A percentile compares a stretch with the other conserved stretches of the same genome.
phyloP scores from a whole-genome alignment of 2,888 invertebrate genomes.

The Drosophila koepferae region DNA sequence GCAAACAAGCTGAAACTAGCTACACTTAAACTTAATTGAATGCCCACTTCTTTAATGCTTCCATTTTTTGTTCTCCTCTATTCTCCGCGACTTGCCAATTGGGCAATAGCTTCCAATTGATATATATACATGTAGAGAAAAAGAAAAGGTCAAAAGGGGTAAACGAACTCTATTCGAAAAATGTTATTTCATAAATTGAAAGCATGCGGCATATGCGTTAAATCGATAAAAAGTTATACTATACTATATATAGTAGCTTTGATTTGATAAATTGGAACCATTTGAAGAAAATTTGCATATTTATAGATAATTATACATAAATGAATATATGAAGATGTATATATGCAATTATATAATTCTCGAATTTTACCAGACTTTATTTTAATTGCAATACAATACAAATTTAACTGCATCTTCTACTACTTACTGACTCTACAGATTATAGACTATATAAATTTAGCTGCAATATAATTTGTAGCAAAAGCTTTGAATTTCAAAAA shows the following conservation, averaged over 20 bases:
- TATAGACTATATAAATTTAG: not conserved
- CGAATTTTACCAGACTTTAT: too few species aligned
- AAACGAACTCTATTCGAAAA: conserved; percentile 21
- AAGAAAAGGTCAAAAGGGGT: conserved; percentile 53
- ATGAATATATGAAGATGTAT: too few species aligned
- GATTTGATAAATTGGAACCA: not conserved
- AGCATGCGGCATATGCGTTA: not conserved
- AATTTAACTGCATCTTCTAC: too few species aligned
- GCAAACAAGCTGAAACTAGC: conserved; percentile 39
- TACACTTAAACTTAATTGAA: conserved; percentile 48
- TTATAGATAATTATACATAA: not conserved
- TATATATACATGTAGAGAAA: not conserved
- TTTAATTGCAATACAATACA: too few species aligned
- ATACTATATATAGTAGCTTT: not conserved
- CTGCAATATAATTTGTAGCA: not conserved
- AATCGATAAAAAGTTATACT: not conserved
- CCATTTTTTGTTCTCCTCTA: not conserved
- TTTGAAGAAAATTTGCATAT: not conserved
- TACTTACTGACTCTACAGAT: too few species aligned
- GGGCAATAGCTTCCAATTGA: conserved; percentile 48
- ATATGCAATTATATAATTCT: too few species aligned
- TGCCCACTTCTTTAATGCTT: conserved; percentile 11
- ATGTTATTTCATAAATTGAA: not conserved
- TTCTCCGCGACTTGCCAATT: conserved; percentile 32
- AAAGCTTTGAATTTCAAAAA: not conserved